Conservation (phyloP, 2,888 invertebrate genomes). For the Drosophila koepferae region DNA sequence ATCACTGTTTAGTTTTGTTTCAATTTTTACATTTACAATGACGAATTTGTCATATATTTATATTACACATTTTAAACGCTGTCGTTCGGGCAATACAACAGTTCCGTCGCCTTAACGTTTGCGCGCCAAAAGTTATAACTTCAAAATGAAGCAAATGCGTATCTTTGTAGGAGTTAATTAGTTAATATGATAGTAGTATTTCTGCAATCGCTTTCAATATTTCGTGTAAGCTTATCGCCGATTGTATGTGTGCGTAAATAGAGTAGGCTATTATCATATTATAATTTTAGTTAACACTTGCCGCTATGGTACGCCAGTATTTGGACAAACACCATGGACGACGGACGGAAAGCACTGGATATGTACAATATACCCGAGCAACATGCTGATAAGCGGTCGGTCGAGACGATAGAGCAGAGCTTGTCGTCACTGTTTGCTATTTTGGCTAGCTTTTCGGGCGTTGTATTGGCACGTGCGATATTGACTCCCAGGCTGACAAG, state of each 20-base stretch:
- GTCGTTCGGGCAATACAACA: not conserved
- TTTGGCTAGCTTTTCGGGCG: constrained; percentile 64
- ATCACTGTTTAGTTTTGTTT: not conserved
- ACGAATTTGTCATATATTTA: not conserved
- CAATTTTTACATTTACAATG: not conserved
- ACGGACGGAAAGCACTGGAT: constrained; percentile 1
- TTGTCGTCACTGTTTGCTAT: constrained; percentile 69
- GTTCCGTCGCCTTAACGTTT: not conserved
- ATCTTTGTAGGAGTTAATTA: not conserved
- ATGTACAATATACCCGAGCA: not conserved
- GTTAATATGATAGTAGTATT: not conserved
- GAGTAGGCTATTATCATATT: constrained; percentile 50
- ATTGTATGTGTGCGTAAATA: not conserved
- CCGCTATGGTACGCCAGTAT: constrained; percentile 39
- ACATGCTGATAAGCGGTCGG: constrained; percentile 52
- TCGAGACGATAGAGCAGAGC: constrained; percentile 61
- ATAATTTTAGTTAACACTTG: constrained; percentile 13
- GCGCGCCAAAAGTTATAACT: not conserved
- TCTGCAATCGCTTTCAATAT: not conserved
- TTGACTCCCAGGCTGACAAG: constrained; percentile 35
- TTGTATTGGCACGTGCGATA: constrained; percentile 66
- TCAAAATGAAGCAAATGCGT: not conserved
- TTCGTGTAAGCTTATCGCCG: constrained; percentile 9
- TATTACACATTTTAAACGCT: not conserved
- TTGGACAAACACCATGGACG: constrained; percentile 43